Conservation (phyloP, 2,113 vertebrate genomes). For the Ochotona curzoniae region DNA sequence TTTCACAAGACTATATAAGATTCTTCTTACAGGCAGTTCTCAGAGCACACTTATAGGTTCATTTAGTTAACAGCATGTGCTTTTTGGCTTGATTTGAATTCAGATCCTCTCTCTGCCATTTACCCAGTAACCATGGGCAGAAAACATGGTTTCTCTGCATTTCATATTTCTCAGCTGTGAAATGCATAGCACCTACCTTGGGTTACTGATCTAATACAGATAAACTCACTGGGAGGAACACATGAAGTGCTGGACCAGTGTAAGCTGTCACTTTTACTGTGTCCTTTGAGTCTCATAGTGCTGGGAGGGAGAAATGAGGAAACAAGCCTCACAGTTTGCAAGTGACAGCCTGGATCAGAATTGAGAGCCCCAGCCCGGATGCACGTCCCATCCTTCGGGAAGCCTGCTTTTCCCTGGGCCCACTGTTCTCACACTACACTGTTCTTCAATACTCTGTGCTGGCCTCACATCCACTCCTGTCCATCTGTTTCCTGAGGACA, state of each 20-base stretch:
- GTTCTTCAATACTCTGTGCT: not conserved
- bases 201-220: not conserved
- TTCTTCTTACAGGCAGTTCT: not conserved
- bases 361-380: not conserved
- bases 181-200: not conserved
- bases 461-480: not conserved
- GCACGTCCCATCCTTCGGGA: not conserved
- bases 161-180: not conserved
- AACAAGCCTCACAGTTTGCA: not conserved
- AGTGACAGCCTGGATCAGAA: not conserved
- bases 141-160: not conserved
- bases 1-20: not conserved
- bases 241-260: not conserved
- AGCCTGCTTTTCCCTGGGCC: not conserved
- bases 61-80: not conserved
- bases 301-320: not conserved
- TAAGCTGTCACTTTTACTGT: not conserved
- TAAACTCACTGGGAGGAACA: not conserved
- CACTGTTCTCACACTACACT: not conserved
- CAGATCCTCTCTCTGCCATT: not conserved
- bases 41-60: not conserved
- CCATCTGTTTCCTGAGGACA: conserved; percentile 60
- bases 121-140: not conserved
- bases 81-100: not conserved
- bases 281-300: not conserved